Evolutionary conservation across 2,797 vertebrate species (phyloP), one percentile per base, ranked within the genome.

Genomic region (Bryconaethiops microstoma): DNA sequence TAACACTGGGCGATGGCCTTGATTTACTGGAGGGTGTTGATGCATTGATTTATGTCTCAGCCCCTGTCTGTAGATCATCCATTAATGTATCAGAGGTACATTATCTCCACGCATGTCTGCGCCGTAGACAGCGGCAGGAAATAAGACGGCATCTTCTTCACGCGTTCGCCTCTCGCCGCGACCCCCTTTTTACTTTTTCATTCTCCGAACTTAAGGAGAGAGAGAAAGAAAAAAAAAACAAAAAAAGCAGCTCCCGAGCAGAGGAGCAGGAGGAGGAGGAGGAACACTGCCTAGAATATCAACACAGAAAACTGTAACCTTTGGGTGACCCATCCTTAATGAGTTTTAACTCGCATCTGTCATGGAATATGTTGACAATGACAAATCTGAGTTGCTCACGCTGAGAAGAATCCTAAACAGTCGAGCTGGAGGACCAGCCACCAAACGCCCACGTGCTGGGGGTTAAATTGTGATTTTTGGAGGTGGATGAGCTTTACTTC

Each of bases 41-140:
- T 88, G 89, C 88, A 91, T 90, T 82, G 86, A 91, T 90, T 92
- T 90, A 89, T 90, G 91, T 92, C 87, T 87, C 74, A 82, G 86
- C 74, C 42, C 87, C 85, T 86, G 87, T 89, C 89, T 89, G 76
- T 91, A 91, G 88, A 88, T 90, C 90, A 93, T 93, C 84, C 90
- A 90, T 91, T 92, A 90, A 91, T 92, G 90, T 86, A 93, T 91
- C 92, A 91, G 86, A 85, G n/a, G 60, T 85, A 82, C 83, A 88
- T 92, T 91, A 92, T 92, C 88, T 91, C 87, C 82, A 88, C 76
- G 83, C 85, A 77, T 89, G 88, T 89, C 87, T 86, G 82, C 88
- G 87, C 86, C 85, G 83, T 62, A 78, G 86, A 82, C 88, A 86
- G 80, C 77, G 88, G 81, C 82, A 82, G 77, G 80, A 82, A 85